These are phyloP conservation scores for Tolmerus cingulatus DNA, from an alignment of 2,888 invertebrate genomes.

Conservation along the genomic window DNA sequence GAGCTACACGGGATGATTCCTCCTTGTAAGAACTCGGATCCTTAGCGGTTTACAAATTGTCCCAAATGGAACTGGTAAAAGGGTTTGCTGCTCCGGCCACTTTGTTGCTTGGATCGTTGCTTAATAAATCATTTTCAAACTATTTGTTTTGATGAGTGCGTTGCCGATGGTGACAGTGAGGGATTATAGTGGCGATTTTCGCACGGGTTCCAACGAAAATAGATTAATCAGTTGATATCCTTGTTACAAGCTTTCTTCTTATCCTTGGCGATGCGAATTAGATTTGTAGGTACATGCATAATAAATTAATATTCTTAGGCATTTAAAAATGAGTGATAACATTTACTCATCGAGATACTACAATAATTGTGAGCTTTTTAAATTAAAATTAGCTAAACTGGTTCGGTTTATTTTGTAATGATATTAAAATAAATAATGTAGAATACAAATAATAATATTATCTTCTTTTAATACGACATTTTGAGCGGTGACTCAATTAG, in stretches of 20 bases:
- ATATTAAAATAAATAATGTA: too few relatives aligned
- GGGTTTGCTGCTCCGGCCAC: background rate
- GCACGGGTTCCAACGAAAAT: background rate
- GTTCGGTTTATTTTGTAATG: too few relatives aligned
- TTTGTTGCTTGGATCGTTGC: background rate
- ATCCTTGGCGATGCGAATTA: too few relatives aligned
- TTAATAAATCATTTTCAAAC: background rate
- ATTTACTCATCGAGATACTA: too few relatives aligned
- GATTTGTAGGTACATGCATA: too few relatives aligned
- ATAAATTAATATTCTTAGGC: too few relatives aligned
- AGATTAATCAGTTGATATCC: background rate
- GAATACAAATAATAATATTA: too few relatives aligned
- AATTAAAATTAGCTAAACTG: too few relatives aligned
- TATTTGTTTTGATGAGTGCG: background rate
- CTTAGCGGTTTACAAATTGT: conserved; percentile 16
- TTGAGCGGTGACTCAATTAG: too few relatives aligned
- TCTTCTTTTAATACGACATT: too few relatives aligned
- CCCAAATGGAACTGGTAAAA: background rate
- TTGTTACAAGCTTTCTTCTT: background rate
- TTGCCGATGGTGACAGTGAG: background rate
- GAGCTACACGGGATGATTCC: background rate
- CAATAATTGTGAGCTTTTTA: too few relatives aligned
- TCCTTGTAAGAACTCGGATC: background rate
- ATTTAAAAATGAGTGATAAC: too few relatives aligned
- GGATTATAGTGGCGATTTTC: background rate